Percentiles rank a stretch among this genome's conserved stretches.
phyloP scores from a whole-genome alignment of 2,888 invertebrate genomes.

The Drosophila setosimentum region DNA sequence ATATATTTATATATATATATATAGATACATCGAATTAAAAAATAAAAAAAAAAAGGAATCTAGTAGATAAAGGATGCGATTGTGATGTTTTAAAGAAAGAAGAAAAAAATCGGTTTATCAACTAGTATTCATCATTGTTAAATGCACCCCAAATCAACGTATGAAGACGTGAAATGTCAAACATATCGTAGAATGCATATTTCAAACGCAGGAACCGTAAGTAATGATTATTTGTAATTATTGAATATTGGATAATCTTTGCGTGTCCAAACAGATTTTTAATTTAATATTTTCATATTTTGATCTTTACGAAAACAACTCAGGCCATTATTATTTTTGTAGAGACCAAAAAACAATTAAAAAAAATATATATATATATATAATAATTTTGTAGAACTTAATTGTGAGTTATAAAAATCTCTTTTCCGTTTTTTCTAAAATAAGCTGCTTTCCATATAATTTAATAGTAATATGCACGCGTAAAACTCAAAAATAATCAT shows the following conservation, averaged over 20 bases:
- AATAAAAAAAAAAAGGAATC: background rate
- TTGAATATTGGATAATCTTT: background rate
- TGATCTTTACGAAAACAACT: background rate
- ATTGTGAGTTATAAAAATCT: too few relatives aligned
- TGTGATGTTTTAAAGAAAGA: slow-evolving; percentile 2
- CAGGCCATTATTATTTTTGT: background rate
- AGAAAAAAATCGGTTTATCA: slow-evolving; percentile 3
- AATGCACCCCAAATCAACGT: slow-evolving; percentile 16
- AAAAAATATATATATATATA: too few relatives aligned
- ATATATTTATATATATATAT: slow-evolving; percentile 1
- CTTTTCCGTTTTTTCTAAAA: background rate
- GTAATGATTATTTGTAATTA: background rate
- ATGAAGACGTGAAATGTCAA: background rate
- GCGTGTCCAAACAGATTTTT: background rate
- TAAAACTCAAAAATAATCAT: background rate
- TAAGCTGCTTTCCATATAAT: background rate
- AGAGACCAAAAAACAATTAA: background rate
- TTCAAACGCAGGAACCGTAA: background rate
- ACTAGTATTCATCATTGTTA: slow-evolving; percentile 15
- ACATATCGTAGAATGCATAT: background rate
- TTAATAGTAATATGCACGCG: background rate
- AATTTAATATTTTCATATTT: too few relatives aligned
- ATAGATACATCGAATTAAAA: background rate
- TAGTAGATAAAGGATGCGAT: background rate
- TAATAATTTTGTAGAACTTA: background rate